Conservation (phyloP, 2,113 vertebrate species). For the Micronycteris hirsuta region DNA sequence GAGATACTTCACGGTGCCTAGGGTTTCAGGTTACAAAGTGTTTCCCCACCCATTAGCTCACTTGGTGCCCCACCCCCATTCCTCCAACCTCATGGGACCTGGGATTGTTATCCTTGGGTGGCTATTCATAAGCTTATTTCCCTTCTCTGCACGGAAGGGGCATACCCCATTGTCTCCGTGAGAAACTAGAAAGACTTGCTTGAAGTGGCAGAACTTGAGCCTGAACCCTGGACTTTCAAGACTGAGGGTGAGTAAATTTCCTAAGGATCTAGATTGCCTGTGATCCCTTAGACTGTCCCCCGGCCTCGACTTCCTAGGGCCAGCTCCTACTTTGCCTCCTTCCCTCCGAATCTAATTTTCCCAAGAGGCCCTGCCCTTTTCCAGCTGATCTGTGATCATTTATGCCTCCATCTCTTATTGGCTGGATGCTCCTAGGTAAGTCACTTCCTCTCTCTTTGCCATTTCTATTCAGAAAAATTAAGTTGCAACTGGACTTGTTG, state of each 20-base stretch:
- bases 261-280: background rate
- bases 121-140: background rate
- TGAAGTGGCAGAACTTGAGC: background rate
- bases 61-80: too few relatives aligned
- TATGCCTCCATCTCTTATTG: background rate
- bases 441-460: background rate
- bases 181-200: background rate
- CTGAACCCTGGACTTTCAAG: background rate
- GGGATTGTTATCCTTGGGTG: background rate
- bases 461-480: background rate
- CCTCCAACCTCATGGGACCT: background rate
- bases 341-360: background rate
- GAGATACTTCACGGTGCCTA: background rate
- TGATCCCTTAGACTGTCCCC: background rate
- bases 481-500: background rate
- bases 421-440: background rate
- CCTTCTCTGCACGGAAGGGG: background rate
- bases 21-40: background rate
- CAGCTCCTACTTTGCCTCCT: background rate
- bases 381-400: background rate
- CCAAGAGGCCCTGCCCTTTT: background rate
- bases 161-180: background rate
- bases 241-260: background rate
- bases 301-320: too few relatives aligned
- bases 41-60: background rate